Base-by-base conservation (phyloP, 2,888 invertebrate genomes). In the Crossocerus cetratus region DNA sequence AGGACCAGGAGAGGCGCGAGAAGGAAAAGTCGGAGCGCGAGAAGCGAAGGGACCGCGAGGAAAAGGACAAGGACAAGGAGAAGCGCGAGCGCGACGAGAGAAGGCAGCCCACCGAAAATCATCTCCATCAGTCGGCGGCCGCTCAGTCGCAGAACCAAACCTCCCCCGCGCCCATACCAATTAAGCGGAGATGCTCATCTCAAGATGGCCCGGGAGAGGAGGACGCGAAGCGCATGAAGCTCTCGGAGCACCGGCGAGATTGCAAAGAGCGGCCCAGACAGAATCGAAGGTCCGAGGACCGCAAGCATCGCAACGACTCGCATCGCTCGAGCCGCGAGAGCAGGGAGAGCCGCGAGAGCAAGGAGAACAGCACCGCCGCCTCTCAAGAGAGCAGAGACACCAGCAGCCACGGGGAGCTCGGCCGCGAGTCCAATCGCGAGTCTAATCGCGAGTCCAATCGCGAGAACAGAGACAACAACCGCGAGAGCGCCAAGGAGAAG, bases 131-230 rank as follows among this genome's bases (percentile, higher is more conserved):
- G 1, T 69, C 83, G 2, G 75, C 83, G 22, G 61, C 76, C 0
- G 32, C 8, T 32, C 76, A 77, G n/a, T 74, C 82, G n/a, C 86
- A 84, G 56, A 80, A 58, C 66, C 87, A 86, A 75, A 22, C 71
- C 1, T 72, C 77, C 3, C 74, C 83, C 0, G 93, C 94, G 2
- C 92, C 92, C 71, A 92, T 94, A 42, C 93, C 94, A 0, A 91
- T 92, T 68, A 96, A 96, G 90, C 92, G 96, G 62, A 92, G 96
- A 72, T 93, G 95, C 85, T 96, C 96, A 77, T 95, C 95, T 1
- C 96, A 96, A 87, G 96, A 96, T 70, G 91, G 91, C 64, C 87
- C 92, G 2, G 91, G 91, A 64, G 94, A 95, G 72, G 93, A 93
- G 14, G 89, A 91, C 2, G 87, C 91, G 2, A 95, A 95, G 84